A percentile compares a stretch with the other conserved stretches of the same genome.
phyloP scores from a whole-genome alignment of 1,140 invertebrate species.

The Macrobrachium nipponense region DNA sequence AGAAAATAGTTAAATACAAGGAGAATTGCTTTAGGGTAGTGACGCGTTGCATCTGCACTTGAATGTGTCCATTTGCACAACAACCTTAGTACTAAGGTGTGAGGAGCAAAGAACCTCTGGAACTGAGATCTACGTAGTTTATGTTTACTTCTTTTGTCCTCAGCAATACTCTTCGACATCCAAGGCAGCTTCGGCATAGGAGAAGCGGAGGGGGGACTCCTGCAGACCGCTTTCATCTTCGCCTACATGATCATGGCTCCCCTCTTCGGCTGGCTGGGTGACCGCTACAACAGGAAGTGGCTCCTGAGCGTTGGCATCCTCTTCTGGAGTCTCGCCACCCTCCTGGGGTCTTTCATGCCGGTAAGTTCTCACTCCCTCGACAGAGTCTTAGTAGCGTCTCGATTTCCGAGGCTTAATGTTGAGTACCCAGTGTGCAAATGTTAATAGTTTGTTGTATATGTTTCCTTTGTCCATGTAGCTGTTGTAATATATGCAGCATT shows the following conservation, averaged over 20 bases:
- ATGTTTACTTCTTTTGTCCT: slow-evolving; percentile 65
- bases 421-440: too few relatives aligned
- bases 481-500: too few relatives aligned
- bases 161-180: slow-evolving; percentile 88
- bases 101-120: too few relatives aligned
- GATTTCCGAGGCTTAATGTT: neutral
- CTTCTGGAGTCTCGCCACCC: slow-evolving; percentile 93
- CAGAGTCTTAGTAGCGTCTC: neutral
- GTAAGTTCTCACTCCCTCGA: slow-evolving; percentile 73
- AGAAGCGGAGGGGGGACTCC: slow-evolving; percentile 83
- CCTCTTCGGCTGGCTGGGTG: slow-evolving; percentile 96
- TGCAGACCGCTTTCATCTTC: slow-evolving; percentile 96
- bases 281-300: slow-evolving; percentile 88
- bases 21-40: too few relatives aligned
- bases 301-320: slow-evolving; percentile 94
- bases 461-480: too few relatives aligned
- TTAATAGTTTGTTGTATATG: too few relatives aligned
- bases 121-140: too few relatives aligned
- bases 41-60: too few relatives aligned
- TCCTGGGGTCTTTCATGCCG: slow-evolving; percentile 90
- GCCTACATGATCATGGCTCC: slow-evolving; percentile 98
- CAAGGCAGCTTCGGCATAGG: slow-evolving; percentile 79
- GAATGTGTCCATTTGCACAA: too few relatives aligned
- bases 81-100: too few relatives aligned
- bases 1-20: too few relatives aligned